Conservation (phyloP, 2,888 invertebrate genomes). For the Drosophila buzzatii region DNA sequence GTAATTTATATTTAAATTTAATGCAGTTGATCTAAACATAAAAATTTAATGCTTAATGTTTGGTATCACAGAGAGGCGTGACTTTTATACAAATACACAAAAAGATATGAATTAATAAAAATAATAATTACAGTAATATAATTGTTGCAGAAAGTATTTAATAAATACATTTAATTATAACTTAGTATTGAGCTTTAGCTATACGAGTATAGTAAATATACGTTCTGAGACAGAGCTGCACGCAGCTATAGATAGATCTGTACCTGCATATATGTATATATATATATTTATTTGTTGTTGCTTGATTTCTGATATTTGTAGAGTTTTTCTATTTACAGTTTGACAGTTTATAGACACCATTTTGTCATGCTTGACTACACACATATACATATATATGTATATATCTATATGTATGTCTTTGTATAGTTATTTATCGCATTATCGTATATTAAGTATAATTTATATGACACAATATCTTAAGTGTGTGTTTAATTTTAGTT, state of each 20-base stretch:
- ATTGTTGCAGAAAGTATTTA: conserved; percentile 55
- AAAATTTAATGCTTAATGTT: conserved; percentile 78
- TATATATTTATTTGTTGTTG: conserved; percentile 1
- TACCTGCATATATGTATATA: conserved; percentile 2
- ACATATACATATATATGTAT: conserved; percentile 12
- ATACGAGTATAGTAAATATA: conserved; percentile 48
- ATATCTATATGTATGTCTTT: neutral
- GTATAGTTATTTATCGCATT: conserved; percentile 9
- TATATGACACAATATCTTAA: conserved; percentile 44
- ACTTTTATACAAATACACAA: conserved; percentile 78
- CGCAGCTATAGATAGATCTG: conserved; percentile 13
- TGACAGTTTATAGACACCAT: conserved; percentile 22
- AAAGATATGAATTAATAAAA: conserved; percentile 44
- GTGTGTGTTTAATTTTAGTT: conserved; percentile 61
- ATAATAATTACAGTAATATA: conserved; percentile 24
- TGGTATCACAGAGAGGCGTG: conserved; percentile 85
- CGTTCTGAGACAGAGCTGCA: conserved; percentile 48
- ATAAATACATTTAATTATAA: conserved; percentile 45
- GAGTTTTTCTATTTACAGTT: conserved; percentile 41
- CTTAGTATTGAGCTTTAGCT: conserved; percentile 51
- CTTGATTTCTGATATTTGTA: conserved; percentile 30
- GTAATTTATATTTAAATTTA: conserved; percentile 37
- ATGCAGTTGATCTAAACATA: conserved; percentile 78
- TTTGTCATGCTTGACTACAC: conserved; percentile 37
- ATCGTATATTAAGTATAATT: conserved; percentile 24